Evolutionary conservation across 1,140 invertebrate species (phyloP).

Genomic region (Copidosoma floridanum): DNA sequence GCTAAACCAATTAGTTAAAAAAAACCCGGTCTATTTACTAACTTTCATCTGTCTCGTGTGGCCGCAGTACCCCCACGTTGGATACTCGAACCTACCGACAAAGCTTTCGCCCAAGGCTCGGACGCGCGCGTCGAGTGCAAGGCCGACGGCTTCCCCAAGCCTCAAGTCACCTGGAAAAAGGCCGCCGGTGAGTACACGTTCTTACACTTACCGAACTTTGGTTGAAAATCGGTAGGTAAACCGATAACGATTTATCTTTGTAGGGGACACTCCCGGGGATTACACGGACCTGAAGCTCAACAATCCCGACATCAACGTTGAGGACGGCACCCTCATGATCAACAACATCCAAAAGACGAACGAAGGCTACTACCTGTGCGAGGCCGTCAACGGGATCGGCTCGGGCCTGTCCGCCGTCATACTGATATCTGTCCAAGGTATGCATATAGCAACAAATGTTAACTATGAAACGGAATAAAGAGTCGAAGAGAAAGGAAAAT

Average conservation of each 20-base stretch:
- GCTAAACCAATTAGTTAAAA: background rate
- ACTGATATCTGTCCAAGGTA: slow-evolving; percentile 89
- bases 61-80: slow-evolving; percentile 89
- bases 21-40: background rate
- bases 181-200: slow-evolving; percentile 73
- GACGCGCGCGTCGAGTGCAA: slow-evolving; percentile 93
- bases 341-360: slow-evolving; percentile 88
- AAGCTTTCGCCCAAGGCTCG: slow-evolving; percentile 90
- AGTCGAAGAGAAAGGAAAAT: no score
- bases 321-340: slow-evolving; percentile 86
- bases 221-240: no score
- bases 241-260: no score
- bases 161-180: slow-evolving; percentile 92
- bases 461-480: no score
- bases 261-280: slow-evolving; percentile 85
- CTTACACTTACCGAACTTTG: no score
- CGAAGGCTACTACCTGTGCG: slow-evolving; percentile 93
- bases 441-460: slow-evolving; percentile 22
- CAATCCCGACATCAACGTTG: slow-evolving; percentile 84
- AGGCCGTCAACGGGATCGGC: slow-evolving; percentile 93
- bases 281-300: slow-evolving; percentile 88
- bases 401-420: slow-evolving; percentile 91
- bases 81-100: slow-evolving; percentile 93
- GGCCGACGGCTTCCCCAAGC: slow-evolving; percentile 92
- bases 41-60: no score